Evolutionary conservation across 2,888 invertebrate genomes (phyloP), one percentile per base, ranked within the genome.

Genomic region (Encarsia formosa): DNA sequence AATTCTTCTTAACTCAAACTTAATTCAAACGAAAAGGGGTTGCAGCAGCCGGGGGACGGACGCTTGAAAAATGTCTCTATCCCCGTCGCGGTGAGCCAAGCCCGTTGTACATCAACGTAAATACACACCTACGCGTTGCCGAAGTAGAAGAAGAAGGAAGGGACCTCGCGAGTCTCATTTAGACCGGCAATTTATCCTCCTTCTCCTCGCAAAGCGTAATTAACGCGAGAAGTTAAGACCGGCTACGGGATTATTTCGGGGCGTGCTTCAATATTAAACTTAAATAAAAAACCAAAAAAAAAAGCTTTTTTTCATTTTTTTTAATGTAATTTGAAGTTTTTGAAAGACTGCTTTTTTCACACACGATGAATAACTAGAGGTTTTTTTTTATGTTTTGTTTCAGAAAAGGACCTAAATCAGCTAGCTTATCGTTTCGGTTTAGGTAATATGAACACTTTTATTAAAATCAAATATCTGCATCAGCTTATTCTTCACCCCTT

Each of bases 161-260:
- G 20, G 39, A 6, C 15, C 20, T 20, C 6, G 23, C 51, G 46
- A 49, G 62, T 56, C 65, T 65, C 64, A 64, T 69, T 67, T 69
- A 61, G 62, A 59, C 57, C 58, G 59, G 67, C 70, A 69, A 70
- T 70, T 69, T 67, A 66, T 71, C 66, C 67, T 66, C 66, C 63
- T 66, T 60, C 53, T 68, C 69, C 66, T n/a, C n/a, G n/a, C n/a
- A n/a, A n/a, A n/a, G n/a, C 65, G 67, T 69, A 71, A 72, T 72
- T 71, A 71, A 71, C 68, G 63, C 67, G 59, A 41, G 47, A 42
- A 35, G n/a, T n/a, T n/a, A n/a, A n/a, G n/a, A n/a, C n/a, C n/a
- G n/a, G n/a, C n/a, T n/a, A n/a, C n/a, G n/a, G n/a, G n/a, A n/a
- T n/a, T n/a, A n/a, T n/a, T n/a, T n/a, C n/a, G n/a, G n/a, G n/a